Conservation (phyloP, 2,797 vertebrate species). For the Lepilemur septentrionalis region DNA sequence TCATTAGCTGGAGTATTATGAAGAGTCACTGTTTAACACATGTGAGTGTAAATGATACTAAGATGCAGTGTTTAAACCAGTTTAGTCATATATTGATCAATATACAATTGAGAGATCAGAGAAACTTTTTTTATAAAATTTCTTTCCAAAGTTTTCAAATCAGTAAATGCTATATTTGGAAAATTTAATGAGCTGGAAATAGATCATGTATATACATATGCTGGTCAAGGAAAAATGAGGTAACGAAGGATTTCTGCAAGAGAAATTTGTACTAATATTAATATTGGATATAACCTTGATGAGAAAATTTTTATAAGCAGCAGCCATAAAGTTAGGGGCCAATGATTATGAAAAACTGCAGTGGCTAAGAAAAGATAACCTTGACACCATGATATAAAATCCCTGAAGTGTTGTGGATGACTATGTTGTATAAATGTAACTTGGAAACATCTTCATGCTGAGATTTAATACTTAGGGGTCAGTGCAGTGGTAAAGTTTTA, state of each 20-base stretch:
- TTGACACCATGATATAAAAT: constrained; percentile 37
- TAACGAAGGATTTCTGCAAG: not conserved
- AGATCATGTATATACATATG: not conserved
- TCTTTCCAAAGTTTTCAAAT: not conserved
- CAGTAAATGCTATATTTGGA: constrained; percentile 4
- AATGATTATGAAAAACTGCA: constrained; percentile 42
- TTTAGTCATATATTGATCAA: constrained; percentile 12
- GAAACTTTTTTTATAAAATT: not conserved
- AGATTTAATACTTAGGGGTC: constrained; percentile 61
- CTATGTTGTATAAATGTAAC: constrained; percentile 27
- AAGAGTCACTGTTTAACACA: not conserved
- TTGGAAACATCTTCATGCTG: constrained; percentile 43
- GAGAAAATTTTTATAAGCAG: constrained; percentile 30
- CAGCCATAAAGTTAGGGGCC: not conserved
- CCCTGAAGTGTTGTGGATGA: constrained; percentile 5
- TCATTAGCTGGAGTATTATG: not conserved
- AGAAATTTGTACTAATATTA: constrained; percentile 19
- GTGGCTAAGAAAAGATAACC: constrained; percentile 7
- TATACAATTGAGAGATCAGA: not conserved
- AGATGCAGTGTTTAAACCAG: constrained; percentile 1
- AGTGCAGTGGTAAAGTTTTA: not conserved
- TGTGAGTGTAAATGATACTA: not conserved
- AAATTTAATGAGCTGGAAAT: not conserved
- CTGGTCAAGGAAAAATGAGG: not conserved
- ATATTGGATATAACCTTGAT: not conserved